These are phyloP conservation scores for Hyperopisus bebe DNA, from an alignment of 2,113 vertebrate genomes.

Conservation along the genomic window DNA sequence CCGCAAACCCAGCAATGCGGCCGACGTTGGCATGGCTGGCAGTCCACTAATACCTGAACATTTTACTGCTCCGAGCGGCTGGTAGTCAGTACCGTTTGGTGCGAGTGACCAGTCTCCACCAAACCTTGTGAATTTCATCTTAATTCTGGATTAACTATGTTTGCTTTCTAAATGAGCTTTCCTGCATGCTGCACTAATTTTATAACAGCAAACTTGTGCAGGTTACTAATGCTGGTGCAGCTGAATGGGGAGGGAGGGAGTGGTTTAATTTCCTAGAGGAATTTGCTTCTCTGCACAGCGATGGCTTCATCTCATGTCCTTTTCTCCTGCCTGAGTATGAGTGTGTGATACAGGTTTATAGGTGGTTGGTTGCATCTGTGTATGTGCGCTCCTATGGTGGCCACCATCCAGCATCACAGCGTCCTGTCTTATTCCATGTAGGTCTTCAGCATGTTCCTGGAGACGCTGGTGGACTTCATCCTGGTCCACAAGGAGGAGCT, in stretches of 20 bases:
- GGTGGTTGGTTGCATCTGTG: neutral
- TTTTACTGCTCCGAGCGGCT: slow-evolving; percentile 10
- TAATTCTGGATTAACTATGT: neutral
- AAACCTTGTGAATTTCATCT: slow-evolving; percentile 10
- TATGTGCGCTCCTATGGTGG: neutral
- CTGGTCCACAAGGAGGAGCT: slow-evolving; percentile 81
- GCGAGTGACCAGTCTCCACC: neutral
- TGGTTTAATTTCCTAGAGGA: neutral
- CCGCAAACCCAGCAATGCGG: neutral
- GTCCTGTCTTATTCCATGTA: slow-evolving; percentile 40
- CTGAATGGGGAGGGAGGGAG: neutral
- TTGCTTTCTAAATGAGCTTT: slow-evolving; percentile 1
- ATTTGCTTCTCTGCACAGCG: neutral
- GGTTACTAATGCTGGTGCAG: slow-evolving; percentile 17
- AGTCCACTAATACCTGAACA: slow-evolving; percentile 15
- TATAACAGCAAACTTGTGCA: neutral
- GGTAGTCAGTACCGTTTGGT: slow-evolving; percentile 14
- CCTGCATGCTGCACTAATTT: slow-evolving; percentile 12
- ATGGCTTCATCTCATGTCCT: neutral
- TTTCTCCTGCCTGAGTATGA: neutral
- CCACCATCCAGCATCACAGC: slow-evolving; percentile 32
- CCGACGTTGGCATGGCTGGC: neutral
- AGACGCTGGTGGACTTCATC: slow-evolving; percentile 87
- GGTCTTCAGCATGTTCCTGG: slow-evolving; percentile 97
- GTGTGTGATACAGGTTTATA: neutral